phyloP scores from a whole-genome alignment of 53 echinoderm and acorn worm species.

The Mesocentrotus franciscanus region DNA sequence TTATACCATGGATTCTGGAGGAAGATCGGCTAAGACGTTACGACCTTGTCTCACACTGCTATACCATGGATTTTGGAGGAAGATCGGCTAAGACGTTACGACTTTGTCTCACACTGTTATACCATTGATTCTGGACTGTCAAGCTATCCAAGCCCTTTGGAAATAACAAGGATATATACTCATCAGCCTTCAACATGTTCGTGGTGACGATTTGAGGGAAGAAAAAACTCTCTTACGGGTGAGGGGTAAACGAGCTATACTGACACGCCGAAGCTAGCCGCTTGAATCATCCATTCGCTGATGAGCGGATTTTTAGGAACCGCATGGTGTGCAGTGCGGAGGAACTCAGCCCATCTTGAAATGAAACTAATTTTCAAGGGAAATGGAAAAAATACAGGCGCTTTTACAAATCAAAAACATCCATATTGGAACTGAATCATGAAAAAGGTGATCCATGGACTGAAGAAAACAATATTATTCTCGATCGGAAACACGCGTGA shows the following conservation, averaged over 20 bases:
- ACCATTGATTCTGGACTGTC: slow-evolving; percentile 9
- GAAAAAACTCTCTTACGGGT: not conserved
- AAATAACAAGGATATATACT: slow-evolving; percentile 52
- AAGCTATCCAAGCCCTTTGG: slow-evolving; percentile 22
- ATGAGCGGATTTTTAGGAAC: not conserved
- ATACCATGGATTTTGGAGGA: no score
- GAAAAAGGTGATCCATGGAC: not conserved
- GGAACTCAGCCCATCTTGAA: not conserved
- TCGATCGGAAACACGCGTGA: not conserved
- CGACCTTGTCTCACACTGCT: not conserved
- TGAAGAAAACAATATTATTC: not conserved
- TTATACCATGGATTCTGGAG: not conserved
- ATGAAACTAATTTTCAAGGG: not conserved
- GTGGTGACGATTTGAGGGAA: not conserved
- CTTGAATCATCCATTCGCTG: not conserved
- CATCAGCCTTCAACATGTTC: not conserved
- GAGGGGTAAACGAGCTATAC: not conserved
- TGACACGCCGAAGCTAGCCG: slow-evolving; percentile 5
- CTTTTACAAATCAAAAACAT: not conserved
- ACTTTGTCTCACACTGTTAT: not conserved
- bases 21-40: not conserved
- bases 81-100: not conserved
- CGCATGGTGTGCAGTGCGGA: not conserved
- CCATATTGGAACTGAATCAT: not conserved
- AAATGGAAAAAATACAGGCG: not conserved